Base-by-base conservation (phyloP, 2,113 vertebrate species). In the Sebastes schlegelii region DNA sequence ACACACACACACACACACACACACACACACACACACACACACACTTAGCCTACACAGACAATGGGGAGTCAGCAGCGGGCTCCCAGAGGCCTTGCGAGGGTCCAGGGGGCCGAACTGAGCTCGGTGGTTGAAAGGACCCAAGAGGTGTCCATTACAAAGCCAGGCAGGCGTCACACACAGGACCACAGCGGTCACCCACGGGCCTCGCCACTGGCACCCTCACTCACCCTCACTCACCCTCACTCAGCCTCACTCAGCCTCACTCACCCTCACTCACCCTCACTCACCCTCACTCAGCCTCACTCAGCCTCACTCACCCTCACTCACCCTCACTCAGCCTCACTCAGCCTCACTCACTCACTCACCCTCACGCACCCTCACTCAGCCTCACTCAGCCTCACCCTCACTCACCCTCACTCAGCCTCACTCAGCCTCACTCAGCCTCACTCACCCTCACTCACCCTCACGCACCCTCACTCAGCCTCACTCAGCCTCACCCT, bases 101-200 rank as follows among this genome's bases (percentile, higher is more conserved):
- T 83, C 75, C 81, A 72, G 79, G 61, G 40, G 89, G 72, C 79
- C 88, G 83, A 89, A 88, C 82, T 87, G 80, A 79, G 83, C 86
- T 82, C 1, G 75, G 74, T 45, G 75, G 74, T 45, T 90, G 80
- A 92, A 72, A 84, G 84, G 80, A 81, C 68, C 69, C 16, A 70
- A 90, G 83, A 88, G 89, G 88, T 57, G 63, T 89, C 85, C 80
- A 77, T 89, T 90, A 92, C 92, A 95, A 94, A 93, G 92, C 91
- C 81, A 66, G 82, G 84, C 79, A 88, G 88, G 79, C 81, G 61
- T 89, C 84, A 86, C 4, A 51, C 86, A 86, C 4, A 51, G 79
- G 83, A 77, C 42, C 73, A 66, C 55, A 40, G 54, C 70, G 66
- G 70, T 78, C 88, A 77, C 34, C 73, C 70, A n/a, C 46, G 79